Percentiles rank a stretch among this genome's conserved stretches.
Conservation (phyloP, 1,140 invertebrate genomes). For the Caligus rogercresseyi region DNA sequence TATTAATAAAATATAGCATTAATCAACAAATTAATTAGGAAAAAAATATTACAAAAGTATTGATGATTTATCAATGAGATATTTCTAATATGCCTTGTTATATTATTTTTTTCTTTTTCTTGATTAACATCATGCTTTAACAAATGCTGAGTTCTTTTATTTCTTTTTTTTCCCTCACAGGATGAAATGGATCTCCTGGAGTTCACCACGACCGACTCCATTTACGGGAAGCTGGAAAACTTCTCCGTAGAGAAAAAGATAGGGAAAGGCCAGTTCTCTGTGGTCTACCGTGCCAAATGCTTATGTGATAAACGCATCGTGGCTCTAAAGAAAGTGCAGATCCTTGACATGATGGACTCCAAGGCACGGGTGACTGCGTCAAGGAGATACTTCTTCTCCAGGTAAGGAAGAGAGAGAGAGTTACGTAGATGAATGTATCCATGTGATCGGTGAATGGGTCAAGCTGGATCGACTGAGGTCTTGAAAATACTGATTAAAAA, state of each 20-base stretch:
- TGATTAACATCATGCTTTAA: neutral
- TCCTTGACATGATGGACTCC: constrained; percentile 47
- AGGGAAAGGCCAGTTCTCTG: constrained; percentile 45
- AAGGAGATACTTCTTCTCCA: constrained; percentile 49
- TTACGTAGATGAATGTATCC: neutral
- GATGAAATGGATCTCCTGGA: constrained; percentile 23
- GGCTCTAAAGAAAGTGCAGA: constrained; percentile 46
- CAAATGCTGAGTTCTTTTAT: neutral
- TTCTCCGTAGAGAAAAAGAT: constrained; percentile 42
- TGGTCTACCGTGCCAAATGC: constrained; percentile 39
- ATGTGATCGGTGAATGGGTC: neutral
- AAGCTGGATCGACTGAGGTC: neutral
- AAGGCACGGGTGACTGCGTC: constrained; percentile 46
- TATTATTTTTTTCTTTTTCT: neutral
- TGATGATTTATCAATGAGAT: neutral
- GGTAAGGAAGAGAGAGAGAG: constrained; percentile 30
- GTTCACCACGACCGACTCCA: constrained; percentile 24
- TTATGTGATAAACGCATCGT: constrained; percentile 31
- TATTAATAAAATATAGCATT: too few species aligned
- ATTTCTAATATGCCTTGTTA: neutral
- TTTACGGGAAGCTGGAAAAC: constrained; percentile 30
- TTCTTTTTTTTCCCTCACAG: neutral
- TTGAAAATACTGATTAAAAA: neutral
- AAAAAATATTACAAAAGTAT: neutral
- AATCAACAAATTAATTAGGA: neutral